Percentiles rank a stretch among this genome's conserved stretches.
These are phyloP conservation scores for Myotis findleyi DNA, from an alignment of 2,797 vertebrate genomes.

Conservation along the genomic window DNA sequence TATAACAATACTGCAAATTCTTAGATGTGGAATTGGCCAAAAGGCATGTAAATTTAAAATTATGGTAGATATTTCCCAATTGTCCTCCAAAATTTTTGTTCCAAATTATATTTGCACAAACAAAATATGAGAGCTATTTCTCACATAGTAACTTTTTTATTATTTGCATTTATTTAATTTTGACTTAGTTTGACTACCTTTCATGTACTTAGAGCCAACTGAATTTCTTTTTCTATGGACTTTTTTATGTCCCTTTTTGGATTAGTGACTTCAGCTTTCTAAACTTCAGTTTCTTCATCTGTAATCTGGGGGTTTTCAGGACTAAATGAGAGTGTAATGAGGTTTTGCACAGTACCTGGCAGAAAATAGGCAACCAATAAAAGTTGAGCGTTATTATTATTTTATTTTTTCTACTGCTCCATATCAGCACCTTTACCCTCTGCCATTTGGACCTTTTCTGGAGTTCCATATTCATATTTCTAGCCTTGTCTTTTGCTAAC, in stretches of 20 bases:
- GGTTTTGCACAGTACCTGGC: neutral
- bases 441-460: neutral
- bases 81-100: neutral
- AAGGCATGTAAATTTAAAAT: neutral
- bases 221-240: neutral
- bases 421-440: neutral
- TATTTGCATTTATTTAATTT: conserved; percentile 49
- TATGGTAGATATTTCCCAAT: neutral
- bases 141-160: conserved; percentile 38
- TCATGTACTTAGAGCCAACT: neutral
- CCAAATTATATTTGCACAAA: neutral
- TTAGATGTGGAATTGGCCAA: neutral
- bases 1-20: neutral
- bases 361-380: neutral
- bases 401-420: neutral
- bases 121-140: neutral
- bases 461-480: neutral
- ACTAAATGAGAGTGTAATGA: neutral
- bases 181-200: neutral
- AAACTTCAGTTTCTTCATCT: neutral
- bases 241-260: neutral
- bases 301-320: neutral
- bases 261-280: neutral
- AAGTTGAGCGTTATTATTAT: neutral
- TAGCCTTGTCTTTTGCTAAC: neutral